These are phyloP conservation scores for Apodemia mormo DNA, from an alignment of 2,888 invertebrate species.

Conservation along the genomic window DNA sequence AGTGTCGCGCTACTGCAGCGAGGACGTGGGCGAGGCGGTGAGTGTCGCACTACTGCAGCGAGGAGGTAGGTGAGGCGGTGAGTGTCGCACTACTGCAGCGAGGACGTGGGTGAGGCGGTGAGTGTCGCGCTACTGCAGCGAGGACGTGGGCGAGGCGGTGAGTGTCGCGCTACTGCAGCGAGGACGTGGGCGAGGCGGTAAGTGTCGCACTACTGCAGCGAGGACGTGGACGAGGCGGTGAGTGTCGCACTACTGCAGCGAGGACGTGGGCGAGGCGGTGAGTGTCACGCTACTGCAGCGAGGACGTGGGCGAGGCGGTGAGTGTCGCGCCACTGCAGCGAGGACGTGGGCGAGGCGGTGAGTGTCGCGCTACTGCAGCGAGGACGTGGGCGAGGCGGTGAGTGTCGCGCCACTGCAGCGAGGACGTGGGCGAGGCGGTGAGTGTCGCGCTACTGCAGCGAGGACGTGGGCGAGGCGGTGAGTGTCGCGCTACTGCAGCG, in stretches of 20 bases:
- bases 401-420: constrained; percentile 7
- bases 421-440: too few relatives aligned
- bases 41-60: constrained; percentile 14
- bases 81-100: constrained; percentile 80
- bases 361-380: constrained; percentile 80
- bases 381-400: constrained; percentile 85
- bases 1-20: constrained; percentile 42
- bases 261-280: too few relatives aligned
- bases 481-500: constrained; percentile 11
- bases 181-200: constrained; percentile 68
- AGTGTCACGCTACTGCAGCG: constrained; percentile 80
- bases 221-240: constrained; percentile 84
- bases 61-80: too few relatives aligned
- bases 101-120: constrained; percentile 85
- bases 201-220: constrained; percentile 76
- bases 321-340: constrained; percentile 7
- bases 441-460: constrained; percentile 80
- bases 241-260: constrained; percentile 10
- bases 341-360: too few relatives aligned
- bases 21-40: constrained; percentile 70
- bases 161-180: constrained; percentile 70
- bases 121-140: constrained; percentile 11
- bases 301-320: constrained; percentile 85
- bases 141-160: too few relatives aligned
- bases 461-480: constrained; percentile 85